These are phyloP conservation scores for Heterotis niloticus DNA, from an alignment of 2,113 vertebrate genomes.

Conservation along the genomic window DNA sequence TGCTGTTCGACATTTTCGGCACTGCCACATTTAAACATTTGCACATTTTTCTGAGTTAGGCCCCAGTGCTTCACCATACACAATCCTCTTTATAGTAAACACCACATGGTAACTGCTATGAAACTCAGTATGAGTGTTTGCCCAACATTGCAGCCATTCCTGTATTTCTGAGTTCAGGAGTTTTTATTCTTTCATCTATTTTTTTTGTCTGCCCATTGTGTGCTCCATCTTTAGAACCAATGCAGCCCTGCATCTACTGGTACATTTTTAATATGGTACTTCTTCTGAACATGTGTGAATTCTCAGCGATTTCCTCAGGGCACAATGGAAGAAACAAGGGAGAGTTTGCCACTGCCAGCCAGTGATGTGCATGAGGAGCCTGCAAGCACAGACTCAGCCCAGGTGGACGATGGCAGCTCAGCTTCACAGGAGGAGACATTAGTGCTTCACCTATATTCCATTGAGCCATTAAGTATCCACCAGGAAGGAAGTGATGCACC, in stretches of 20 bases:
- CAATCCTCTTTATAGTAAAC: too few relatives aligned
- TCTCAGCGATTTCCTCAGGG: background rate
- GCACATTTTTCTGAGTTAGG: background rate
- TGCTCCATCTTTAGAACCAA: too few relatives aligned
- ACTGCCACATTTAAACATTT: background rate
- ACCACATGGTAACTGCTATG: too few relatives aligned
- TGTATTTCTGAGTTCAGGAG: too few relatives aligned
- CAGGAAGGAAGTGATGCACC: background rate
- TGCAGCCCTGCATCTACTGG: too few relatives aligned
- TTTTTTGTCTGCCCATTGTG: too few relatives aligned
- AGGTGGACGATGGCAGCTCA: conserved; percentile 14
- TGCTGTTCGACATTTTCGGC: too few relatives aligned
- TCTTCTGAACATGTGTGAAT: background rate
- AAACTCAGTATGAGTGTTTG: too few relatives aligned
- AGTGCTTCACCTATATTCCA: conserved; percentile 48
- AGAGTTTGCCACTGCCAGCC: background rate
- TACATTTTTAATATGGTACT: too few relatives aligned
- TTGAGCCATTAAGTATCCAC: conserved; percentile 25
- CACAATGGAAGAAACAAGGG: conserved; percentile 3
- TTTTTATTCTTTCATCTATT: too few relatives aligned
- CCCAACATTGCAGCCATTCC: too few relatives aligned
- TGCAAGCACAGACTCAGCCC: conserved; percentile 26
- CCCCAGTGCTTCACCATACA: too few relatives aligned
- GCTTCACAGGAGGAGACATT: conserved; percentile 32
- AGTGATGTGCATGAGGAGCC: background rate